These are phyloP conservation scores for Lycaena phlaeas DNA, from an alignment of 2,888 invertebrate genomes.

Conservation along the genomic window DNA sequence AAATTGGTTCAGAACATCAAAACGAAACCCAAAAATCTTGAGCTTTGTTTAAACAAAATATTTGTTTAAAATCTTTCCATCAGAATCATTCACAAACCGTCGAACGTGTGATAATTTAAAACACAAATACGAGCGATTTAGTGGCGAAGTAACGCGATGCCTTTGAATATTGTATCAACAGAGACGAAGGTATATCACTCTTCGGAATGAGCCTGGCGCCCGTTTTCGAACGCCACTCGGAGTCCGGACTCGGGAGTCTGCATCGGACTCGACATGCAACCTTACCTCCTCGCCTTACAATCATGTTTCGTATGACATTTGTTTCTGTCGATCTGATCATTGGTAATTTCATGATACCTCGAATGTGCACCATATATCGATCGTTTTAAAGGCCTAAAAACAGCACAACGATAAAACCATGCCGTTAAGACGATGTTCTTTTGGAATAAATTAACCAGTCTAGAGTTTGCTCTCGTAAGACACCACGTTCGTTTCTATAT, in stretches of 20 bases:
- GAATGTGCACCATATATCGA: slow-evolving; percentile 56
- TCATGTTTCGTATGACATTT: slow-evolving; percentile 28
- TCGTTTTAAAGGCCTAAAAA: slow-evolving; percentile 50
- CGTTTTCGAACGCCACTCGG: slow-evolving; percentile 50
- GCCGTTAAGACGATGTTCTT: slow-evolving; percentile 28
- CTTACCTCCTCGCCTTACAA: slow-evolving; percentile 44
- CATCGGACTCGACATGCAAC: slow-evolving; percentile 49
- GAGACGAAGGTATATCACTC: slow-evolving; percentile 59
- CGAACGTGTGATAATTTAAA: slow-evolving; percentile 10
- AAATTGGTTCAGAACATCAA: too few species aligned
- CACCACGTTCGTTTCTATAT: slow-evolving; percentile 44
- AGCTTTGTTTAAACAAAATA: background rate
- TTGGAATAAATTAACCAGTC: slow-evolving; percentile 21
- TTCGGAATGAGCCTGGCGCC: slow-evolving; percentile 51
- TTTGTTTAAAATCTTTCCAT: background rate
- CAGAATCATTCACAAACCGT: background rate
- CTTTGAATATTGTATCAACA: slow-evolving; percentile 45
- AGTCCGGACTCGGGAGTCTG: slow-evolving; percentile 64
- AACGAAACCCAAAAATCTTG: too few species aligned
- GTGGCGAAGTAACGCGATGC: slow-evolving; percentile 17
- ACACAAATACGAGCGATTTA: slow-evolving; percentile 13
- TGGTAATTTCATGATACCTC: slow-evolving; percentile 49
- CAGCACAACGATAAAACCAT: slow-evolving; percentile 39
- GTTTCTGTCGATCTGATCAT: slow-evolving; percentile 46
- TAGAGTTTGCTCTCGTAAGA: slow-evolving; percentile 50